These are phyloP conservation scores for Spodoptera picta DNA, from an alignment of 2,888 invertebrate genomes.

Conservation along the genomic window DNA sequence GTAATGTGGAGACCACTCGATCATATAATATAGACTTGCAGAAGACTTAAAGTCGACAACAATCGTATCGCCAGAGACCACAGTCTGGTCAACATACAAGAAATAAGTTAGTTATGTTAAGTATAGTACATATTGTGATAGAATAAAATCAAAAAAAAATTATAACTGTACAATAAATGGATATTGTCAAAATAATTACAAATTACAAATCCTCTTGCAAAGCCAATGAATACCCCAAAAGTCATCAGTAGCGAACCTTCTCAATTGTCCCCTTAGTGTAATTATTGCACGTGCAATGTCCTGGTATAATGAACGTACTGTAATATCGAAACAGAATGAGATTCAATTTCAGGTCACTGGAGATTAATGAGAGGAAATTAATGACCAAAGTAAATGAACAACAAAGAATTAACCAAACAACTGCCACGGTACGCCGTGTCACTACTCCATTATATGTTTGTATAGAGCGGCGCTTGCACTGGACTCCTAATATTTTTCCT, in stretches of 20 bases:
- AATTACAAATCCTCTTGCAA: too few relatives aligned
- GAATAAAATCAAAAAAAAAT: too few relatives aligned
- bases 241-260: conserved; percentile 17
- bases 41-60: conserved; percentile 20
- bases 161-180: too few relatives aligned
- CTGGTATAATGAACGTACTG: conserved; percentile 14
- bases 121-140: too few relatives aligned
- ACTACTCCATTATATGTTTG: too few relatives aligned
- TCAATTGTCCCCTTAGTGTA: background rate
- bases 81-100: too few relatives aligned
- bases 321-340: conserved; percentile 36
- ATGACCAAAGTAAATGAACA: conserved; percentile 32
- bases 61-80: too few relatives aligned
- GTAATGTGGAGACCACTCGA: conserved; percentile 24
- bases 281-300: conserved; percentile 18
- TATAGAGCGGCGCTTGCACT: too few relatives aligned
- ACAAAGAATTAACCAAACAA: conserved; percentile 32
- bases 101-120: too few relatives aligned
- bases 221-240: too few relatives aligned
- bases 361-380: conserved; percentile 42
- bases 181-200: too few relatives aligned
- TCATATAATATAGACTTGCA: background rate
- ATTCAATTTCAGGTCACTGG: conserved; percentile 43
- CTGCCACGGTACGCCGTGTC: background rate
- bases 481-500: too few relatives aligned